Percentiles rank a stretch among this genome's conserved stretches.
phyloP scores from a whole-genome alignment of 2,113 vertebrate species.

The Hippocampus guttulatus region DNA sequence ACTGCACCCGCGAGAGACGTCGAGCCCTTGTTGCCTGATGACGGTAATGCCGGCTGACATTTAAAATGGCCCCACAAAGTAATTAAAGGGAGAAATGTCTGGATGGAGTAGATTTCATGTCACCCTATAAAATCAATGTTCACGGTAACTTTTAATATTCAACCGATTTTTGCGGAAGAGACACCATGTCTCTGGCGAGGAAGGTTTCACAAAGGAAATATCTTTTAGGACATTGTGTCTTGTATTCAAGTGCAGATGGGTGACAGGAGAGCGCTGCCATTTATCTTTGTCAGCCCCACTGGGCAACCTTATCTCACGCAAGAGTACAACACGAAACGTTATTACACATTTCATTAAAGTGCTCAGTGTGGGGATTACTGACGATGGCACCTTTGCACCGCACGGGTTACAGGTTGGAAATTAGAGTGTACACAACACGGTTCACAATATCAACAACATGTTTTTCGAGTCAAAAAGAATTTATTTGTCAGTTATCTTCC shows the following conservation, averaged over 20 bases:
- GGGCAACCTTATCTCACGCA: conserved; percentile 1
- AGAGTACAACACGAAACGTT: conserved; percentile 11
- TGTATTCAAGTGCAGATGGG: background rate
- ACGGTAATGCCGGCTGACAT: conserved; percentile 26
- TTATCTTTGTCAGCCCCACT: conserved; percentile 10
- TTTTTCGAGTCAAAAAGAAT: background rate
- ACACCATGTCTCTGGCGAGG: background rate
- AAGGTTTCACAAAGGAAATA: background rate
- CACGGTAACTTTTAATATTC: background rate
- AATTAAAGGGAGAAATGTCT: conserved; percentile 15
- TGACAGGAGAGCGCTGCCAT: conserved; percentile 1
- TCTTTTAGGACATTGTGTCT: conserved; percentile 2
- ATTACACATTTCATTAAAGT: conserved; percentile 7
- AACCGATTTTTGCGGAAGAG: background rate
- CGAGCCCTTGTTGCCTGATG: conserved; percentile 24
- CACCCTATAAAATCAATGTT: background rate
- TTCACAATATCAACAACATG: background rate
- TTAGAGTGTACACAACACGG: conserved; percentile 3
- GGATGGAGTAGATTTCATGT: background rate
- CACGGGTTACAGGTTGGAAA: conserved; percentile 1
- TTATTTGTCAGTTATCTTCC: background rate
- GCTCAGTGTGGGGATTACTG: background rate
- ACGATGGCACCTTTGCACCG: background rate
- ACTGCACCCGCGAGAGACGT: conserved; percentile 18
- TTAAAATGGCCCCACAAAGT: conserved; percentile 22